Base-by-base conservation (phyloP, 2,888 invertebrate genomes). In the Eucriotettix oculatus region DNA sequence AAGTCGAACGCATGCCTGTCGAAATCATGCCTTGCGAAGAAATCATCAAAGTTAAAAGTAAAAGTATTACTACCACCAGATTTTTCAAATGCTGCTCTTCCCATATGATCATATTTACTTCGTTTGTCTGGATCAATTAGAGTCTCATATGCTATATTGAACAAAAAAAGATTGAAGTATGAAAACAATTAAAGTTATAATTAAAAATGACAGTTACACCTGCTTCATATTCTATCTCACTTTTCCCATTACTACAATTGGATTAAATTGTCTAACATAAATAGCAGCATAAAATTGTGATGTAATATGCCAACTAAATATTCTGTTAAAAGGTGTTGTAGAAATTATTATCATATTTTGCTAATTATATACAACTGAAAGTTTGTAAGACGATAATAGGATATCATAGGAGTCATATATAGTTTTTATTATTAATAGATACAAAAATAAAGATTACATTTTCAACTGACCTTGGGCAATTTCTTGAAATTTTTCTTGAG, bases 401-500 rank as follows among this genome's bases (percentile, higher is more conserved):
- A 29, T 7, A 29, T 29, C 29, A 29, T 29, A 5, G n/a, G n/a
- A 5, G 29, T 29, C 29, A 29, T 29, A 2, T 7, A 29, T 29
- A 29, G 3, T 5, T 29, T 29, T 29, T 29, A 29, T 29, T 29
- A 29, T 29, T 29, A 29, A 29, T 29, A 29, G 7, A 29, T 29
- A 29, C 29, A 29, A 29, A 29, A 29, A 29, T 29, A 7, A 29
- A 5, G 29, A 29, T 29, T 29, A 29, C 29, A 29, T 29, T 29
- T 29, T 29, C 17, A 53, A 60, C 61, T 57, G 42, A 77, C 77
- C 77, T 73, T 76, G 72, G 29, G 75, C 76, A 65, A 78, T 76
- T 67, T 77, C 73, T 58, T 74, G 68, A 67, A 78, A 78, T 65
- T 75, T 75, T 55, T 73, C 72, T 66, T 77, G 74, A 2, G 78